Conservation (phyloP, 2,113 vertebrate genomes). For the Scomber colias region DNA sequence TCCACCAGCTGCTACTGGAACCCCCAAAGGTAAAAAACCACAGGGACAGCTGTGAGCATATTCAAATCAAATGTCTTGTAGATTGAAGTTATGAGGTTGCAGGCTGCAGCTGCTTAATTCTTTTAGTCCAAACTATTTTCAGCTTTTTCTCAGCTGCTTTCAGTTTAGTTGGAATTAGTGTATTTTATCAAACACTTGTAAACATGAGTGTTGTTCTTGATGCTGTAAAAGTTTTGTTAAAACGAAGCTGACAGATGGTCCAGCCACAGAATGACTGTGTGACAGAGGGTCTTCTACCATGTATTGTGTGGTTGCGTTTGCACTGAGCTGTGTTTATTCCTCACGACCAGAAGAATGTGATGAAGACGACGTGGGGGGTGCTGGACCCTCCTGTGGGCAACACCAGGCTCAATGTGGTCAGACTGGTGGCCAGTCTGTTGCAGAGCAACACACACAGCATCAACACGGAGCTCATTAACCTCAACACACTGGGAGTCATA, state of each 20-base stretch:
- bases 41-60: neutral
- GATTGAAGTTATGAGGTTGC: neutral
- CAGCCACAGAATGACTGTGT: neutral
- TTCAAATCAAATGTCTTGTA: neutral
- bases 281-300: neutral
- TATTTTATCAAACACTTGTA: neutral
- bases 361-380: conserved; percentile 98
- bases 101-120: neutral
- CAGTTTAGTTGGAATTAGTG: neutral
- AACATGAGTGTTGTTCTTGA: neutral
- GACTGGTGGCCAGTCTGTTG: conserved; percentile 94
- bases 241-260: neutral
- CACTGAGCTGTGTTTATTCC: conserved; percentile 25
- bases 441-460: conserved; percentile 94
- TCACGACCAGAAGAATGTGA: conserved; percentile 88
- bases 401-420: conserved; percentile 94
- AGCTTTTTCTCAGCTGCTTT: neutral
- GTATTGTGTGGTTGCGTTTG: neutral
- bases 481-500: conserved; percentile 96
- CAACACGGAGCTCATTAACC: conserved; percentile 94
- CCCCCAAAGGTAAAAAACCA: conserved; percentile 91
- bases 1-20: conserved; percentile 95
- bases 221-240: neutral
- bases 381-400: conserved; percentile 98
- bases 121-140: no score